Evolutionary conservation across 2,797 vertebrate genomes (phyloP), one percentile per base, ranked within the genome.

Genomic region (Ataeniobius toweri): DNA sequence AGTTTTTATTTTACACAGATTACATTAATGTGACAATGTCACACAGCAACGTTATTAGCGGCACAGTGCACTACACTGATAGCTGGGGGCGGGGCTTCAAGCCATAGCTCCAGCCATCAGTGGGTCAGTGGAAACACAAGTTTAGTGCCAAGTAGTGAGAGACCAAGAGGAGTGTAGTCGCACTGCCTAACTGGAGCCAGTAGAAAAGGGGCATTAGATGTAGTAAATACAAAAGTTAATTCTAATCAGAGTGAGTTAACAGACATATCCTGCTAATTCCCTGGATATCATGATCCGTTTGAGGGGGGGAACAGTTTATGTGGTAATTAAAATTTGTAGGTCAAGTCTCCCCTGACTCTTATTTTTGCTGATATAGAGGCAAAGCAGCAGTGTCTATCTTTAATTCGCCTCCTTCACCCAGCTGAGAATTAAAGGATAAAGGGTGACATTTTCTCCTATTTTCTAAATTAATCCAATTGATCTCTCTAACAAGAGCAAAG

Each of bases 401-500:
- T 96, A 96, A 95, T 86, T 93, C 92, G 74, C 93, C 95, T 96
- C 94, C 95, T 96, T 96, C 90, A 69, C 93, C 79, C 83, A 88
- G 24, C 94, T 85, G 91, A 96, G 96, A 96, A 96, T 98, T 97
- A 97, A 96, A 96, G 96, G 97, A 97, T 97, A 95, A 97, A 96
- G 96, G 96, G 95, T 97, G 97, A 98, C 97, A 98, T 97, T 98
- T 97, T 95, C 95, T 95, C 85, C 96, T 95, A 92, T 97, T 97
- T 97, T 97, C 96, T 97, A 97, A 97, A 97, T 98, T 90, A 98
- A 97, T 97, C 96, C 96, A 95, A 98, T 97, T 97, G 97, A 98
- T 98, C 96, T 96, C 94, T 94, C 95, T 96, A 97, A 97, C 96
- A 97, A 97, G 97, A 97, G 97, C 96, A 97, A 97, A 97, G 97